Conservation (phyloP, 2,888 invertebrate genomes). For the Villa cingulata region DNA sequence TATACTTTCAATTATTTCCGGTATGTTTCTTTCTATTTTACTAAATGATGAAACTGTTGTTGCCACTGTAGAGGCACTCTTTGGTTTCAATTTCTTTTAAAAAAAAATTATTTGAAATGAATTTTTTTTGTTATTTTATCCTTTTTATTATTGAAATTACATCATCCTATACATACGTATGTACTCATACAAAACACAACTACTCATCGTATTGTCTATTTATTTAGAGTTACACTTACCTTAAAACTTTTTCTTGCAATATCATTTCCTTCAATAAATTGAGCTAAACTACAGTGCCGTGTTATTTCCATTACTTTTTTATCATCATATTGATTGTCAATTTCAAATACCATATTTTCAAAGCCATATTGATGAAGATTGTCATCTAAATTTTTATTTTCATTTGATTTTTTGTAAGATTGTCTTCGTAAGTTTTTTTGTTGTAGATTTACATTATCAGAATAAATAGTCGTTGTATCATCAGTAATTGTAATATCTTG, state of each 20-base stretch:
- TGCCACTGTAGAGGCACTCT: conserved; percentile 15
- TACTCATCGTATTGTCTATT: too few species aligned
- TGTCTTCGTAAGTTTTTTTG: conserved; percentile 36
- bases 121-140: neutral
- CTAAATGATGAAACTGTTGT: conserved; percentile 21
- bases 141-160: too few species aligned
- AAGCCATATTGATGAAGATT: conserved; percentile 47
- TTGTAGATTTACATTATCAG: conserved; percentile 23
- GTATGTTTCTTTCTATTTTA: neutral
- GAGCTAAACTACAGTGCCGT: conserved; percentile 64
- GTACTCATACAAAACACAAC: too few species aligned
- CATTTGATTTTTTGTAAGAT: conserved; percentile 33
- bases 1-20: too few species aligned
- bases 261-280: conserved; percentile 71
- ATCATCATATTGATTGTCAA: conserved; percentile 38
- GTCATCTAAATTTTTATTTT: conserved; percentile 23
- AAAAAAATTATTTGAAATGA: conserved; percentile 1
- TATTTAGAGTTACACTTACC: conserved; percentile 19
- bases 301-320: conserved; percentile 20
- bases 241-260: conserved; percentile 67
- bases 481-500: conserved; percentile 56
- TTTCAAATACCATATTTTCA: conserved; percentile 56
- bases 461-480: conserved; percentile 54
- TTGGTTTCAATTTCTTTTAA: conserved; percentile 1
- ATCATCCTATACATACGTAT: too few species aligned